Base-by-base conservation (phyloP, 23 tunicate genomes). In the Pegea sp. region DNA sequence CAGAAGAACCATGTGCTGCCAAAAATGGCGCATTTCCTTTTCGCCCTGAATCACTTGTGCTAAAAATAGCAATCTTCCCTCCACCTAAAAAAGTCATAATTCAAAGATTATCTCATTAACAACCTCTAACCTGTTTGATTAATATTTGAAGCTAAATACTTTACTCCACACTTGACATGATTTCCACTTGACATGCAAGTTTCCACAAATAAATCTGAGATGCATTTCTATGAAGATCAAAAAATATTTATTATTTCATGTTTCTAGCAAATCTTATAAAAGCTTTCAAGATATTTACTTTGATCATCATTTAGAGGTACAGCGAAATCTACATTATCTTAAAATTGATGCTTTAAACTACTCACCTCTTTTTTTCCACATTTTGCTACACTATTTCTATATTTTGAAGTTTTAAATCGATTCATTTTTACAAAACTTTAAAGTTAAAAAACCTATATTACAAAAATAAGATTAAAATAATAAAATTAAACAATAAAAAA, bases 401-500 rank as follows among this genome's bases (percentile, higher is more conserved):
- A 81, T 56, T 81, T 81, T 22, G 93, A 81, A 11, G 75, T 65
- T 25, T 81, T 81, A 30, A 81, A 81, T 26, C 70, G 71, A 61
- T 72, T 30, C 93, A 81, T 81, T 38, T n/a, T n/a, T n/a, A n/a
- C n/a, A n/a, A n/a, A n/a, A n/a, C n/a, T n/a, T n/a, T n/a, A n/a
- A n/a, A n/a, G n/a, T n/a, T n/a, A n/a, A n/a, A n/a, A n/a, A n/a
- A n/a, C n/a, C n/a, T n/a, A n/a, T n/a, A n/a, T n/a, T n/a, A n/a
- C n/a, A n/a, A n/a, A n/a, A n/a, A n/a, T n/a, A n/a, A n/a, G n/a
- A n/a, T n/a, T n/a, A n/a, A n/a, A n/a, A n/a, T n/a, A n/a, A n/a
- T n/a, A n/a, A n/a, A n/a, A n/a, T n/a, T n/a, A n/a, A n/a, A n/a
- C n/a, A n/a, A n/a, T n/a, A n/a, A n/a, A n/a, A n/a, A n/a, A n/a